Percentiles rank a stretch among this genome's conserved stretches.
These are phyloP conservation scores for Rhabdophis nuchalis DNA, from an alignment of 2,797 vertebrate genomes.

Conservation along the genomic window DNA sequence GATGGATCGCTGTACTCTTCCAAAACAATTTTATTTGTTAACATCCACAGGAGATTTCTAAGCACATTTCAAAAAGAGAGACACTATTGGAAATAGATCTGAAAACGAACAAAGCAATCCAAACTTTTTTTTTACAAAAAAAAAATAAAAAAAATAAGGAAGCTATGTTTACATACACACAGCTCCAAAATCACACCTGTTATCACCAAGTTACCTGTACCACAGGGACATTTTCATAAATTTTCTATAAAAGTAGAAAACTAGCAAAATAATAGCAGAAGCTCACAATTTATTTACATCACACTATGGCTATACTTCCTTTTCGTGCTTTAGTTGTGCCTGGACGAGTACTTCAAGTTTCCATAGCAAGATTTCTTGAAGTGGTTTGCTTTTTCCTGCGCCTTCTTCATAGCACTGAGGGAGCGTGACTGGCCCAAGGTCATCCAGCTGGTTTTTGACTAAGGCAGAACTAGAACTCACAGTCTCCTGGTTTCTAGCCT, in stretches of 20 bases:
- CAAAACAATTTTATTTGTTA: conserved; percentile 34
- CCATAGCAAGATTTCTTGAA: background rate
- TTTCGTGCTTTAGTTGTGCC: background rate
- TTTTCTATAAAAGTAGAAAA: background rate
- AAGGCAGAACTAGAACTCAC: background rate
- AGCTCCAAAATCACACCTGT: background rate
- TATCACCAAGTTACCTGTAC: background rate
- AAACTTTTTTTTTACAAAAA: background rate
- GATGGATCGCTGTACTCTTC: conserved; percentile 30
- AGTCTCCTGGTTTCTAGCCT: background rate
- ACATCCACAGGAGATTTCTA: conserved; percentile 34
- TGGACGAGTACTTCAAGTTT: background rate
- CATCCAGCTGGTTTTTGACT: background rate
- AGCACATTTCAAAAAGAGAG: conserved; percentile 23
- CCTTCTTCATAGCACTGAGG: background rate
- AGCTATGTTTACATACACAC: background rate
- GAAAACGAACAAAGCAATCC: background rate
- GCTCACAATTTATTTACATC: background rate
- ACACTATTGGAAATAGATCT: conserved; percentile 28
- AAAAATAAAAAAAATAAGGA: conserved; percentile 13
- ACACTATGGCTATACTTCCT: background rate
- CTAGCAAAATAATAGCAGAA: background rate
- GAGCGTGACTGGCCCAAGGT: background rate
- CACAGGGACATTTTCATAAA: background rate
- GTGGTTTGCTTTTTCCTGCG: background rate